phyloP scores from a whole-genome alignment of 2,797 vertebrate genomes.

The Mionectes olivaceus region DNA sequence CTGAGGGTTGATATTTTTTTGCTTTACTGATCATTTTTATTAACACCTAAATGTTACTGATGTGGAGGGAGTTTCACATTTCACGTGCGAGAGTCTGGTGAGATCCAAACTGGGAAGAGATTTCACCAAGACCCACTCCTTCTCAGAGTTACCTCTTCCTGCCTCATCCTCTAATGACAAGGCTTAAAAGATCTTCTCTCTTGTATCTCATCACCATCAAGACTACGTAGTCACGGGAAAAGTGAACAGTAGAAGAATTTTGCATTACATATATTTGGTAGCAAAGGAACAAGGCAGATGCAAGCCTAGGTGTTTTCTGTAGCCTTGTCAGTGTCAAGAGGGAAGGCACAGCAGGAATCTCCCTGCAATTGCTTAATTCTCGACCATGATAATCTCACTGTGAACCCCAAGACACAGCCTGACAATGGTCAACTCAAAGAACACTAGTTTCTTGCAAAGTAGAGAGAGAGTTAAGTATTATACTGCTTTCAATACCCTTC shows the following conservation, averaged over 20 bases:
- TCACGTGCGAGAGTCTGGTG: rapidly evolving
- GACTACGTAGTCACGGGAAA: neutral
- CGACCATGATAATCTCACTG: neutral
- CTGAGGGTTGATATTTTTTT: neutral
- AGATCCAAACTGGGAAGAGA: neutral
- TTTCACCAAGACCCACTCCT: neutral
- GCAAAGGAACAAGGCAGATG: neutral
- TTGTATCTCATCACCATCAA: neutral
- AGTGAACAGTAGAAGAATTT: neutral
- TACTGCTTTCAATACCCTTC: neutral
- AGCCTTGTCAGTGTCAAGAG: neutral
- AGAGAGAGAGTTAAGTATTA: neutral
- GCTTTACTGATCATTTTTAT: neutral
- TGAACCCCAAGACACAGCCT: neutral
- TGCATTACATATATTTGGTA: neutral
- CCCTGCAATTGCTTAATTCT: neutral
- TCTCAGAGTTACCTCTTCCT: neutral
- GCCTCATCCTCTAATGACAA: neutral
- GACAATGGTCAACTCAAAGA: neutral
- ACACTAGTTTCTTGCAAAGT: neutral
- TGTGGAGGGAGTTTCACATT: neutral
- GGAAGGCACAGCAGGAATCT: neutral
- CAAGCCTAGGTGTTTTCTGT: neutral
- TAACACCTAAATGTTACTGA: neutral
- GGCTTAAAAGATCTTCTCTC: neutral